A percentile compares a stretch with the other conserved stretches of the same genome.
Evolutionary conservation across 2,797 vertebrate genomes (phyloP).

Genomic region (Momotus momota): DNA sequence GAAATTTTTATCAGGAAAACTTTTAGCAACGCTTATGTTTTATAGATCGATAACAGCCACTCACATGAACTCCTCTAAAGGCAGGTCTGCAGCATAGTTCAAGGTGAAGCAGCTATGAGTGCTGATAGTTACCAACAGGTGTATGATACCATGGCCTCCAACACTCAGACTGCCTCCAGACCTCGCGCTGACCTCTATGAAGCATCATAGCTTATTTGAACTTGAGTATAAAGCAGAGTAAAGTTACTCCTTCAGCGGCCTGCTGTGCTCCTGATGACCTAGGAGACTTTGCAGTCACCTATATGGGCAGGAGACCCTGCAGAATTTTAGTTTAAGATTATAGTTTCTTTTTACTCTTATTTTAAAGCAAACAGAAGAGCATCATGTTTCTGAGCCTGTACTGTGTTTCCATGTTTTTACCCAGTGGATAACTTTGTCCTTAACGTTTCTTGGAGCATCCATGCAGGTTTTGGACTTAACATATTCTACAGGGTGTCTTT

Average conservation of each 20-base stretch:
- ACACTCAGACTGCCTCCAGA: neutral
- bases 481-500: neutral
- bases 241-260: neutral
- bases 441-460: neutral
- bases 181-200: neutral
- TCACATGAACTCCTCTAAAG: neutral
- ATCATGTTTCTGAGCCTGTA: fast-evolving
- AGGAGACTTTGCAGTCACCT: neutral
- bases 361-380: neutral
- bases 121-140: neutral
- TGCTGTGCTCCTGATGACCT: neutral
- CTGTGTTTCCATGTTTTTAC: neutral
- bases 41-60: neutral
- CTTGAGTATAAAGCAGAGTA: fast-evolving
- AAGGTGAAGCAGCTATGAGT: neutral
- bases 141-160: neutral
- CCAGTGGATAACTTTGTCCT: neutral
- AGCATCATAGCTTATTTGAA: neutral
- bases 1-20: neutral
- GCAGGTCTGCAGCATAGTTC: neutral
- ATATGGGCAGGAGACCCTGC: neutral
- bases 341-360: neutral
- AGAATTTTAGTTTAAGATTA: neutral
- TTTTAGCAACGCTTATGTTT: neutral
- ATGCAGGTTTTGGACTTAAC: neutral